Conservation (phyloP, 2,888 invertebrate genomes). For the Tribolium freemani region DNA sequence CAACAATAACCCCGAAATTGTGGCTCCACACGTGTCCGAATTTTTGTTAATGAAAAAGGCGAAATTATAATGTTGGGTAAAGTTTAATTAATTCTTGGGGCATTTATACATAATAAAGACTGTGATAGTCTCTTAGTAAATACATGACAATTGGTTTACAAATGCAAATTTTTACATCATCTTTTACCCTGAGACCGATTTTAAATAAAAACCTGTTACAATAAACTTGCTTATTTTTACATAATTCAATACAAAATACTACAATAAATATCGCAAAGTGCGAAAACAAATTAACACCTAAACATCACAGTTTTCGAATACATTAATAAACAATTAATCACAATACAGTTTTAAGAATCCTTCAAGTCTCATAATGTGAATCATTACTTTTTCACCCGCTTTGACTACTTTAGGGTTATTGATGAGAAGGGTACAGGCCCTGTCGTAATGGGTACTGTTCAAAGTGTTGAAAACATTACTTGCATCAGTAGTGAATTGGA, state of each 20-base stretch:
- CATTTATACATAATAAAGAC: slow-evolving; percentile 3
- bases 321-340: slow-evolving; percentile 3
- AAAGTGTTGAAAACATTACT: slow-evolving; percentile 66
- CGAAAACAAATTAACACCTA: neutral
- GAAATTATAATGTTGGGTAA: slow-evolving; percentile 56
- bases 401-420: slow-evolving; percentile 62
- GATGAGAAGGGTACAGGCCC: slow-evolving; percentile 69
- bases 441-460: slow-evolving; percentile 68
- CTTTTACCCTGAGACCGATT: no score
- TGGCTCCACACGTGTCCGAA: slow-evolving; percentile 62
- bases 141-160: neutral
- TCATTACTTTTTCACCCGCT: slow-evolving; percentile 58
- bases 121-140: neutral
- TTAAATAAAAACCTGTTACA: neutral
- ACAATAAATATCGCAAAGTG: neutral
- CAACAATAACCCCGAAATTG: slow-evolving; percentile 71
- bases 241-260: neutral
- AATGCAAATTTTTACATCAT: no score
- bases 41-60: slow-evolving; percentile 56
- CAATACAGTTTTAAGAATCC: slow-evolving; percentile 39
- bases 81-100: slow-evolving; percentile 28
- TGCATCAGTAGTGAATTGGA: slow-evolving; percentile 67
- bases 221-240: neutral
- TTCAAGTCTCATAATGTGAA: slow-evolving; percentile 8
- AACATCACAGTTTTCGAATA: slow-evolving; percentile 7